A percentile compares a stretch with the other conserved stretches of the same genome.
Conservation (phyloP, 2,888 invertebrate species). For the Rhagonycha fulva region DNA sequence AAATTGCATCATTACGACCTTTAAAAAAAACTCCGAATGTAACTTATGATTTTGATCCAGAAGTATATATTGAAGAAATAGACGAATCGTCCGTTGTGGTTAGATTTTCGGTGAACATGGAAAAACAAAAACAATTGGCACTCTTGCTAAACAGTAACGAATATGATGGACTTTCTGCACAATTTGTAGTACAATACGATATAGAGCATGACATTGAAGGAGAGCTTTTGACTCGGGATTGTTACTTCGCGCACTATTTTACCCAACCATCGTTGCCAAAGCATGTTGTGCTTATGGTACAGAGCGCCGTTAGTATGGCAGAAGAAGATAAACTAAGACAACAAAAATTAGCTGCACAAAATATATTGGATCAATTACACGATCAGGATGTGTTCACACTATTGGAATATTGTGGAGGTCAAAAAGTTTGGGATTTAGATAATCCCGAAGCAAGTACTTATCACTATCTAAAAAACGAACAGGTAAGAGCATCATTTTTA, state of each 20-base stretch:
- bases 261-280: slow-evolving; percentile 67
- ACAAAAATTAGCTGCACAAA: slow-evolving; percentile 68
- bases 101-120: slow-evolving; percentile 61
- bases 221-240: slow-evolving; percentile 65
- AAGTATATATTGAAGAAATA: slow-evolving; percentile 41
- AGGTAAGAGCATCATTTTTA: background rate
- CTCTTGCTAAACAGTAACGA: slow-evolving; percentile 46
- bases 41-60: slow-evolving; percentile 54
- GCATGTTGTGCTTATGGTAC: slow-evolving; percentile 74
- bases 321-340: slow-evolving; percentile 66
- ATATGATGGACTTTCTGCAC: slow-evolving; percentile 50
- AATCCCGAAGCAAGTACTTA: slow-evolving; percentile 52
- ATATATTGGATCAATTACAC: slow-evolving; percentile 66
- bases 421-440: slow-evolving; percentile 59
- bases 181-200: slow-evolving; percentile 72
- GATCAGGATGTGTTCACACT: slow-evolving; percentile 69
- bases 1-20: slow-evolving; percentile 66
- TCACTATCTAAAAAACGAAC: background rate
- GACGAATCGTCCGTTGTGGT: slow-evolving; percentile 49
- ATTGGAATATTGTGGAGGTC: slow-evolving; percentile 64
- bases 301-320: slow-evolving; percentile 76
- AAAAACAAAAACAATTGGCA: slow-evolving; percentile 62
- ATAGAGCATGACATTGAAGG: slow-evolving; percentile 65
- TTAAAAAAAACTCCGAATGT: slow-evolving; percentile 66
- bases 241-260: slow-evolving; percentile 78